Evolutionary conservation across 1,140 invertebrate species (phyloP).

Genomic region (Lepidurus arcticus): DNA sequence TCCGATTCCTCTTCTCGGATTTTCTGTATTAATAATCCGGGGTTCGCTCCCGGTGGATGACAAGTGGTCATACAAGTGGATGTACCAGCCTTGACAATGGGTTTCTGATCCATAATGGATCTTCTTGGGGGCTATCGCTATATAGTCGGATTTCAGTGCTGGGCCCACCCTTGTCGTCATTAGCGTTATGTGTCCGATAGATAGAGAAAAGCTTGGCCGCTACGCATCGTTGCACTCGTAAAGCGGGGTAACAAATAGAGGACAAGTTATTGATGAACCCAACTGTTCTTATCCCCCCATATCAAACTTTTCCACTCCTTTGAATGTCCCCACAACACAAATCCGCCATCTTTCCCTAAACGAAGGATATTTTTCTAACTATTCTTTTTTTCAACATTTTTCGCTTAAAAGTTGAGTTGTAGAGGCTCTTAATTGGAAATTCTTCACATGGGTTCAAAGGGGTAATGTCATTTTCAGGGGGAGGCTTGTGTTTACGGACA

Average conservation of each 20-base stretch:
- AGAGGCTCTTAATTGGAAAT: too few relatives aligned
- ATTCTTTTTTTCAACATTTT: too few relatives aligned
- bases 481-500: too few relatives aligned
- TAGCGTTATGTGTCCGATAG: constrained; percentile 9
- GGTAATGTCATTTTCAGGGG: too few relatives aligned
- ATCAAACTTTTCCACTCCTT: too few relatives aligned
- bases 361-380: too few relatives aligned
- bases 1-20: background rate
- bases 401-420: too few relatives aligned
- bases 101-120: constrained; percentile 1
- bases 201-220: constrained; percentile 17
- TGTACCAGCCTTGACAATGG: constrained; percentile 1
- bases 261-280: background rate
- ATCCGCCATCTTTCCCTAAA: too few relatives aligned
- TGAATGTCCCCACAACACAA: too few relatives aligned
- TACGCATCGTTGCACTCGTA: background rate
- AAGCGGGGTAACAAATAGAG: constrained; percentile 17
- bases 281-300: background rate
- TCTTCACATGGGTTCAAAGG: too few relatives aligned
- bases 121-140: background rate
- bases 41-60: background rate
- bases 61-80: constrained; percentile 12
- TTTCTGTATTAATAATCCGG: background rate
- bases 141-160: background rate
- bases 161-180: background rate